These are phyloP conservation scores for Bostrychus sinensis DNA, from an alignment of 2,113 vertebrate species.

Conservation along the genomic window DNA sequence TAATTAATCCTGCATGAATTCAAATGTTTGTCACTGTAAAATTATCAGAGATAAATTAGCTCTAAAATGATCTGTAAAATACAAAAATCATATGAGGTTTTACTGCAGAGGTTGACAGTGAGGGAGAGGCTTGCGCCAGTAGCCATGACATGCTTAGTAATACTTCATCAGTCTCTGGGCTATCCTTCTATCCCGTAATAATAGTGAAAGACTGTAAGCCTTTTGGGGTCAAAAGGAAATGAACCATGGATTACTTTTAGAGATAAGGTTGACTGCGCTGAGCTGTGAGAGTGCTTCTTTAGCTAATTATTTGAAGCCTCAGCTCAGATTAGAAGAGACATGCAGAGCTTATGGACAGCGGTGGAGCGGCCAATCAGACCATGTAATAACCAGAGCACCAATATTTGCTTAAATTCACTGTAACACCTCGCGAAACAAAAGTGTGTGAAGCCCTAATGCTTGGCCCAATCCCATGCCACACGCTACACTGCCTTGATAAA, in stretches of 20 bases:
- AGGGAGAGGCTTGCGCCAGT: conserved; percentile 3
- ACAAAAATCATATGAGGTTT: too few relatives aligned
- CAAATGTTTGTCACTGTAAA: too few relatives aligned
- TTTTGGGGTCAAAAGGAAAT: conserved; percentile 54
- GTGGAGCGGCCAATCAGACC: conserved; percentile 66
- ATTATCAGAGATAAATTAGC: too few relatives aligned
- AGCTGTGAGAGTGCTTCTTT: conserved; percentile 61
- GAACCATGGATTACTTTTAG: conserved; percentile 54
- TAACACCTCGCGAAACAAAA: conserved; percentile 74
- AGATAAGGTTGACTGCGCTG: conserved; percentile 55
- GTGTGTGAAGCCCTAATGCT: conserved; percentile 56
- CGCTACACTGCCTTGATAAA: conserved; percentile 63
- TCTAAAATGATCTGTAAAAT: too few relatives aligned
- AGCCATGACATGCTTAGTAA: conserved; percentile 38
- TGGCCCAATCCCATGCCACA: conserved; percentile 64
- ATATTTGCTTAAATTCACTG: conserved; percentile 70
- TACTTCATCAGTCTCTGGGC: conserved; percentile 35
- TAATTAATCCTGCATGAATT: too few relatives aligned
- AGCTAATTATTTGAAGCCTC: conserved; percentile 70
- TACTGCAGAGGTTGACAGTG: background rate
- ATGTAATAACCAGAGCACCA: conserved; percentile 65
- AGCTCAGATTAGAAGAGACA: conserved; percentile 62
- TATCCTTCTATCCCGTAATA: conserved; percentile 31
- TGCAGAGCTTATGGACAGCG: conserved; percentile 57
- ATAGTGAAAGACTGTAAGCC: conserved; percentile 54